These are phyloP conservation scores for Drosophila lutescens DNA, from an alignment of 2,888 invertebrate species.

Conservation along the genomic window DNA sequence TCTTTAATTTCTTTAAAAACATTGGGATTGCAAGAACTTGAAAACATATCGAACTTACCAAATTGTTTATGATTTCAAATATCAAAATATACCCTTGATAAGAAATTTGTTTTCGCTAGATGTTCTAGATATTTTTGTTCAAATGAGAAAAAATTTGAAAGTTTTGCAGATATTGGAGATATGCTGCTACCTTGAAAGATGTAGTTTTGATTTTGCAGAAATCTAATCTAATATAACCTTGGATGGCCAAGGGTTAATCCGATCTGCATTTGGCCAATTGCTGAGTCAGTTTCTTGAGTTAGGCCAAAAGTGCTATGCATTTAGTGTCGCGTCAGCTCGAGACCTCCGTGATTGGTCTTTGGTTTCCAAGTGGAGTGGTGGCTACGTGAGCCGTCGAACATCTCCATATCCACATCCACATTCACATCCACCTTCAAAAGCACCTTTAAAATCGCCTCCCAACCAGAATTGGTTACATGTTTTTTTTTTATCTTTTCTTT, in stretches of 20 bases:
- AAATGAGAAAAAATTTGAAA: too few species aligned
- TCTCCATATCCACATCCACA: conserved; percentile 37
- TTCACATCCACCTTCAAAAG: conserved; percentile 18
- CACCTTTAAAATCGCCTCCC: conserved; percentile 6
- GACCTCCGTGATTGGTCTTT: conserved; percentile 17
- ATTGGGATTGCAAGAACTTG: too few species aligned
- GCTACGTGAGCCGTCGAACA: conserved; percentile 64
- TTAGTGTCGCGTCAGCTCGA: conserved; percentile 44
- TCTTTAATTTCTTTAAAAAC: too few species aligned
- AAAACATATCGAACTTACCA: too few species aligned
- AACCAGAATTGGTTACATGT: conserved; percentile 43
- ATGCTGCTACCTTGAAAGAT: neutral
- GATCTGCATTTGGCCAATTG: conserved; percentile 16
- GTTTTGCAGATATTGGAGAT: neutral
- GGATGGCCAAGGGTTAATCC: neutral
- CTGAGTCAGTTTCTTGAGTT: conserved; percentile 45
- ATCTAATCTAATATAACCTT: neutral
- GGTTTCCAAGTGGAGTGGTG: conserved; percentile 37
- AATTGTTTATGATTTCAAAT: too few species aligned
- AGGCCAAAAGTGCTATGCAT: conserved; percentile 8
- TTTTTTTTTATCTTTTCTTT: neutral
- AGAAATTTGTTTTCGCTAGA: too few species aligned
- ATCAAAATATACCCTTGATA: too few species aligned
- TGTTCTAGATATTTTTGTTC: too few species aligned
- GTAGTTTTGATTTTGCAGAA: neutral